Base-by-base conservation (phyloP, 2,113 vertebrate genomes). In the Peromyscus leucopus region DNA sequence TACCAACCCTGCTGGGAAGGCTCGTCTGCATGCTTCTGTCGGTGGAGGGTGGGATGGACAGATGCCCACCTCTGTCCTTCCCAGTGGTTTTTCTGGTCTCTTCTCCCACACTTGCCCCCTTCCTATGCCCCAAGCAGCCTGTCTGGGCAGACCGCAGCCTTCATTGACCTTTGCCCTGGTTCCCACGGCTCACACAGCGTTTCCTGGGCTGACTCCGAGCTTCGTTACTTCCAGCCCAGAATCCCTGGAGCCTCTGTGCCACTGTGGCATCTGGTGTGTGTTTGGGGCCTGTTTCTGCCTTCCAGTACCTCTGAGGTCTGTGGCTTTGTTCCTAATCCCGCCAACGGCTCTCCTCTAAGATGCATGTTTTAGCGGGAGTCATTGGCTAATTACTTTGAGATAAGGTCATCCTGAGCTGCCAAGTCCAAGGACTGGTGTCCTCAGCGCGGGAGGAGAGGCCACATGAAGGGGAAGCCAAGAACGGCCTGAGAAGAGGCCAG, bases 1-100 rank as follows among this genome's bases (percentile, higher is more conserved):
- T 3, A 1, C 8, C 10, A 1, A 9, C 1, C 0, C 51, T 7
- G 24, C 87, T 1, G 46, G 9, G 9, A 61, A 13, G 6, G 0
- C 7, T 48, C 28, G 46, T 7, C 7, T 10, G 19, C 16, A 2
- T 2, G 10, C 4, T 28, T 55, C 59, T 17, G 15, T 15, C 16
- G 86, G 55, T 10, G 4, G 31, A 2, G 0, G 33, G 61, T 7
- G 15, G 74, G 84, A 24, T 26, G 1, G 0, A n/a, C 22, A 11
- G 33, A 79, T 7, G n/a, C 67, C 55, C 19, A 13, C 7, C 71
- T 8, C 28, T 13, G 82, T n/a, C 78, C 74, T 57, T 26, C 33
- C 42, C 1, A 13, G 80, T 8, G 46, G 24, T 16, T 91, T 55
- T 74, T 82, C 91, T 3, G 0, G 76, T 7, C 7, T 33, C 6